phyloP scores from a whole-genome alignment of 2,888 invertebrate species.

The Meiosimyza decipiens region DNA sequence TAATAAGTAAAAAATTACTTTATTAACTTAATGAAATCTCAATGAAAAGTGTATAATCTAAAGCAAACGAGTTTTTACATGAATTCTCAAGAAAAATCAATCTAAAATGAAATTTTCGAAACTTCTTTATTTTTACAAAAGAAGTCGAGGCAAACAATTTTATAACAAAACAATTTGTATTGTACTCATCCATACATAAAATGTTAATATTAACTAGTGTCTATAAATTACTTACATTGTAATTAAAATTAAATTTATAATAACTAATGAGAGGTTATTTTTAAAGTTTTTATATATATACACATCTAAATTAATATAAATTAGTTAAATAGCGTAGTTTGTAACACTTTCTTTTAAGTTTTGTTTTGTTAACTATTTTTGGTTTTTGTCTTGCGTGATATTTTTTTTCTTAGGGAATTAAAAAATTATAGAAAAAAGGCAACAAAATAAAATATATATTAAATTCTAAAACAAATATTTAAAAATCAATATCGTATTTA shows the following conservation, averaged over 20 bases:
- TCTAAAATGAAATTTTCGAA: not conserved
- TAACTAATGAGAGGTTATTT: slow-evolving; percentile 34
- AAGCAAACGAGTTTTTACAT: slow-evolving; percentile 44
- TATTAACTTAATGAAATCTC: no score
- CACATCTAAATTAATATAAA: slow-evolving; percentile 37
- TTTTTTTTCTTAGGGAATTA: slow-evolving; percentile 37
- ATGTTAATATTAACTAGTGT: slow-evolving; percentile 2
- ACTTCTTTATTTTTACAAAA: slow-evolving; percentile 35
- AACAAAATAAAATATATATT: slow-evolving; percentile 27
- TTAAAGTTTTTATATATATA: slow-evolving; percentile 36
- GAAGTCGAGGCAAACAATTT: slow-evolving; percentile 10
- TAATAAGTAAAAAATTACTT: no score
- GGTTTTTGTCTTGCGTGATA: slow-evolving; percentile 35
- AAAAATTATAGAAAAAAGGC: slow-evolving; percentile 33
- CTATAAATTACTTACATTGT: slow-evolving; percentile 17
- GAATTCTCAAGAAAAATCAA: slow-evolving; percentile 23
- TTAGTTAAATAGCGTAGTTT: slow-evolving; percentile 36
- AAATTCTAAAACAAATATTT: not conserved
- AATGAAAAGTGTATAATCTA: not conserved
- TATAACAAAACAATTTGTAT: not conserved
- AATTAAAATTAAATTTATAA: slow-evolving; percentile 19
- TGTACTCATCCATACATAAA: slow-evolving; percentile 14
- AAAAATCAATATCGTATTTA: not conserved
- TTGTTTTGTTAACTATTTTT: slow-evolving; percentile 38
- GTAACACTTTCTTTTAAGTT: slow-evolving; percentile 36